Evolutionary conservation across 1,140 invertebrate species (phyloP).

Genomic region (Odontomachus brunneus): DNA sequence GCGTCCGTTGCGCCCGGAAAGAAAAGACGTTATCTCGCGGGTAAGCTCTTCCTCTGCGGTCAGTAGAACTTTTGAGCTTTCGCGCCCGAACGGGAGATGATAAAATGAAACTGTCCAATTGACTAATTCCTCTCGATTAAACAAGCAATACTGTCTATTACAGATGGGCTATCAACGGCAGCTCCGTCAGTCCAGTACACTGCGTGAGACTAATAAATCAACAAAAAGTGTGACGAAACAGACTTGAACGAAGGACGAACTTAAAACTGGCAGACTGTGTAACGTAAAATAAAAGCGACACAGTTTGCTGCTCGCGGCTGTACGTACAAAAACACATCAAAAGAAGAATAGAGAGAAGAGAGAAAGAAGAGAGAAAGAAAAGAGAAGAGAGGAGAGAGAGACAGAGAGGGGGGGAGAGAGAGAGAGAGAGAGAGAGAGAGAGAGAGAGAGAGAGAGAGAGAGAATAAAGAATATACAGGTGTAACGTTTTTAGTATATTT

Average conservation of each 20-base stretch:
- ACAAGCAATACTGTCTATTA: not conserved
- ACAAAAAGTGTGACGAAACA: conserved; percentile 24
- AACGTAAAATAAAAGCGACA: conserved; percentile 49
- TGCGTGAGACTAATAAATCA: not conserved
- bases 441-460: not conserved
- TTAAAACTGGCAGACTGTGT: conserved; percentile 22
- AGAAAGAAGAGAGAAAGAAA: conserved; percentile 6
- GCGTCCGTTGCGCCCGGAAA: not conserved
- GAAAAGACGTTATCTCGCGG: not conserved
- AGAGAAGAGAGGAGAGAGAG: not conserved
- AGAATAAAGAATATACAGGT: not conserved
- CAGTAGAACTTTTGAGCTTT: not conserved
- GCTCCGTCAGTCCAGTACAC: not conserved
- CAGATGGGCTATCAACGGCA: not conserved
- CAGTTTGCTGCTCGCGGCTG: conserved; percentile 19
- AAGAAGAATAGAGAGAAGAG: conserved; percentile 4
- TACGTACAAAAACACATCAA: conserved; percentile 18
- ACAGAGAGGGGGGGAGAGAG: no score
- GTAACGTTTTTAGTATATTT: conserved; percentile 31
- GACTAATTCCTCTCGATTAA: no score
- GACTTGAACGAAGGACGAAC: not conserved
- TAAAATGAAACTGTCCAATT: conserved; percentile 9
- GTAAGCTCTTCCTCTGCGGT: not conserved
- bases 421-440: not conserved
- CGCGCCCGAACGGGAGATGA: not conserved